phyloP scores from a whole-genome alignment of 2,113 vertebrate genomes.

The Muntiacus muntjak region DNA sequence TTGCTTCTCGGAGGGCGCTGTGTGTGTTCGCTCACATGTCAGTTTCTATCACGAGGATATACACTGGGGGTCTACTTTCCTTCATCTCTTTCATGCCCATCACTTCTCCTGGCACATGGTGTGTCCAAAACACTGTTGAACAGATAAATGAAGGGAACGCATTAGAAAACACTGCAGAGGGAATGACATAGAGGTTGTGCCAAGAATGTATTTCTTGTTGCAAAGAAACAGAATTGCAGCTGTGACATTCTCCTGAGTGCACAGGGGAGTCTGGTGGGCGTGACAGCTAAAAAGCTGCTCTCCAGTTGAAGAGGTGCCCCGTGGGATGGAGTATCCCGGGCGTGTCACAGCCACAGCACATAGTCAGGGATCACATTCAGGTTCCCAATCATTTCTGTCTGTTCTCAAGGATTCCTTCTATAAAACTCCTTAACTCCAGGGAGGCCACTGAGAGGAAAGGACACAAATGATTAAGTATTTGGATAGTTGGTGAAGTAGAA shows the following conservation, averaged over 20 bases:
- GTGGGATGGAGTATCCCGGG: neutral
- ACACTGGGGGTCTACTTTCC: neutral
- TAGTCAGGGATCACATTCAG: neutral
- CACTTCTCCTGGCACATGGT: neutral
- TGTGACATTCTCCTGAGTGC: neutral
- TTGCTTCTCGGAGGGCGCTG: neutral
- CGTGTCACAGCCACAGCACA: neutral
- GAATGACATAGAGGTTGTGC: neutral
- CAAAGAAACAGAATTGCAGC: neutral
- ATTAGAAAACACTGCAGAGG: neutral
- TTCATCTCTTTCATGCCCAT: too few species aligned
- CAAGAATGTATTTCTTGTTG: neutral
- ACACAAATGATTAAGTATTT: neutral
- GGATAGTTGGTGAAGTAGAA: neutral
- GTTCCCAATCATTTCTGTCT: neutral
- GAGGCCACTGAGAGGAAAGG: neutral
- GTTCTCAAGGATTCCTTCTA: neutral
- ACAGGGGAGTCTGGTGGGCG: neutral
- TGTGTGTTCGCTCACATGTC: neutral
- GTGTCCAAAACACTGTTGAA: neutral
- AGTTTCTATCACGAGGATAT: rapidly evolving
- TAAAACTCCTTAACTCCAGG: neutral
- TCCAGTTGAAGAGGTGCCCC: neutral
- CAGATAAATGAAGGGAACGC: neutral
- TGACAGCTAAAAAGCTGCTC: neutral